phyloP scores from a whole-genome alignment of 1,140 invertebrate genomes.

The Drosophila mojavensis region DNA sequence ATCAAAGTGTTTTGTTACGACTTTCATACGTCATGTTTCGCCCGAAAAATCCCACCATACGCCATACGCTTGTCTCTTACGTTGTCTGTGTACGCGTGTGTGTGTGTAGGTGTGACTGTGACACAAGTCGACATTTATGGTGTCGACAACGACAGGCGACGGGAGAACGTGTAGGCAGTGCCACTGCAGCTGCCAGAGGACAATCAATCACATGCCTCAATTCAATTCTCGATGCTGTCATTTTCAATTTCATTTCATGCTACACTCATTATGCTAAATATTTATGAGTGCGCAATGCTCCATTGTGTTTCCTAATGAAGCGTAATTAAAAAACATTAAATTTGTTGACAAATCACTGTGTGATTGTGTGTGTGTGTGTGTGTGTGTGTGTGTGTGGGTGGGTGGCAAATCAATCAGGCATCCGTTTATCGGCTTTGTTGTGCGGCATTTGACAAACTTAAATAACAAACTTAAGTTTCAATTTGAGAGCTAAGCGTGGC shows the following conservation, averaged over 20 bases:
- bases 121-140: slow-evolving; percentile 78
- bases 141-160: slow-evolving; percentile 58
- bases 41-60: slow-evolving; percentile 22
- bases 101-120: slow-evolving; percentile 62
- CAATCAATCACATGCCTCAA: slow-evolving; percentile 77
- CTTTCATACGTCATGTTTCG: slow-evolving; percentile 73
- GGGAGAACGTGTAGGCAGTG: slow-evolving; percentile 49
- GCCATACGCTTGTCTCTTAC: slow-evolving; percentile 16
- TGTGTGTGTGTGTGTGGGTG: not conserved
- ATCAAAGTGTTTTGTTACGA: slow-evolving; percentile 82
- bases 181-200: slow-evolving; percentile 42
- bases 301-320: slow-evolving; percentile 52
- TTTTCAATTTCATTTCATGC: slow-evolving; percentile 61
- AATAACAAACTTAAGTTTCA: slow-evolving; percentile 60
- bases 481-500: slow-evolving; percentile 47
- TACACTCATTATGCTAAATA: slow-evolving; percentile 55
- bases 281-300: slow-evolving; percentile 54
- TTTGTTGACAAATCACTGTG: slow-evolving; percentile 37
- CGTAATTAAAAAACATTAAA: slow-evolving; percentile 77
- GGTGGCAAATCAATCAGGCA: slow-evolving; percentile 60
- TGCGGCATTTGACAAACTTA: slow-evolving; percentile 53
- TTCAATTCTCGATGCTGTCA: slow-evolving; percentile 62
- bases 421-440: slow-evolving; percentile 35
- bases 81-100: slow-evolving; percentile 7
- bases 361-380: too few species aligned